These are phyloP conservation scores for Perodicticus potto DNA, from an alignment of 2,797 vertebrate genomes.

Conservation along the genomic window DNA sequence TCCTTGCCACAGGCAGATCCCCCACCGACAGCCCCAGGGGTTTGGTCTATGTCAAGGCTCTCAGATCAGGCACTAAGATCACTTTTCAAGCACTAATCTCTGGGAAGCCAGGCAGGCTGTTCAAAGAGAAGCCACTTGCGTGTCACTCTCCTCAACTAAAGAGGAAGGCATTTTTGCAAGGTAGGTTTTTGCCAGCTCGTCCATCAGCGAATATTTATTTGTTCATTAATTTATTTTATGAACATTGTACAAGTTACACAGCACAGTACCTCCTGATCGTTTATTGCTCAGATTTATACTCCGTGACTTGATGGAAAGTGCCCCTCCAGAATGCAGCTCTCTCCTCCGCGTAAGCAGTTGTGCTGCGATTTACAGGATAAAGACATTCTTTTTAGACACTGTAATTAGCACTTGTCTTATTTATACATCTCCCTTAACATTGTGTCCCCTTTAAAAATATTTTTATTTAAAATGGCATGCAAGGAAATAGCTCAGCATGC, in stretches of 20 bases:
- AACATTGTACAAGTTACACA: slow-evolving; percentile 78
- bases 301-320: slow-evolving; percentile 78
- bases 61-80: slow-evolving; percentile 59
- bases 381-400: slow-evolving; percentile 70
- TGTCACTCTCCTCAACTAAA: slow-evolving; percentile 58
- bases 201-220: slow-evolving; percentile 85
- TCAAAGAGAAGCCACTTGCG: slow-evolving; percentile 57
- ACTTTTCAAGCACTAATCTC: slow-evolving; percentile 65
- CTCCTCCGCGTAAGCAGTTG: slow-evolving; percentile 58
- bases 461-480: slow-evolving; percentile 79
- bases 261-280: slow-evolving; percentile 78
- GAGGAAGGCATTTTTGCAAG: slow-evolving; percentile 70
- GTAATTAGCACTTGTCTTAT: slow-evolving; percentile 82
- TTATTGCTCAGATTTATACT: slow-evolving; percentile 85
- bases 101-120: slow-evolving; percentile 34
- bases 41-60: slow-evolving; percentile 53
- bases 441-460: slow-evolving; percentile 81
- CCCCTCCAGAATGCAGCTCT: not conserved
- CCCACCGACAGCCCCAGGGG: slow-evolving; percentile 23
- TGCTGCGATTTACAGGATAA: slow-evolving; percentile 43
- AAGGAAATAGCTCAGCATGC: slow-evolving; percentile 71
- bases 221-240: slow-evolving; percentile 87
- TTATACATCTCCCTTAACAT: slow-evolving; percentile 77
- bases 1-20: not conserved
- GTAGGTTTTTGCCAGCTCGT: slow-evolving; percentile 73